Base-by-base conservation (phyloP, 2,888 invertebrate species). In the Pasiphila rectangulata region DNA sequence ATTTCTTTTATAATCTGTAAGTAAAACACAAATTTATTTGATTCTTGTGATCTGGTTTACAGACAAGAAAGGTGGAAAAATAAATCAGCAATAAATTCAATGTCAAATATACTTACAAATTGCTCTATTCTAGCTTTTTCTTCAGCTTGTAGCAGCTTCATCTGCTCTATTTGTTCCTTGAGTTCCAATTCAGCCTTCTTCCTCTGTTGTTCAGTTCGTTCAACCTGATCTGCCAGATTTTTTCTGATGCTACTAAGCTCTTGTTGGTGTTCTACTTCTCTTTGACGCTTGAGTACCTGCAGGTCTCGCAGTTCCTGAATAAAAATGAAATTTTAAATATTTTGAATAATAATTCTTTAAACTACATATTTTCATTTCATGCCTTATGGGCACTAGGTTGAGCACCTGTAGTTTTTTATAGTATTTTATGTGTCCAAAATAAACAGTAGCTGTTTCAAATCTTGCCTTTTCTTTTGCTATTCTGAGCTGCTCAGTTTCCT, bases 401-500 rank as follows among this genome's bases (percentile, higher is more conserved):
- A n/a, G n/a, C n/a, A n/a, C n/a, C n/a, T n/a, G n/a, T n/a, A n/a
- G n/a, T n/a, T n/a, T n/a, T n/a, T n/a, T n/a, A n/a, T n/a, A n/a
- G n/a, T n/a, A n/a, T n/a, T n/a, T n/a, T n/a, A n/a, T n/a, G n/a
- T n/a, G n/a, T n/a, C n/a, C n/a, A n/a, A n/a, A n/a, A n/a, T 23
- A 0, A 3, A 23, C 1, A 23, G 6, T 34, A 10, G 1, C 2
- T n/a, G n/a, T 1, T 13, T 29, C 20, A 27, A 30, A 27, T 47
- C 40, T 46, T 68, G 87, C 88, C 69, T 86, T 72, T 76, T 91
- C 79, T 70, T 90, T 80, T 58, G 86, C 69, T 58, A 78, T 21
- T 76, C 69, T 67, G 39, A 85, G 63, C 57, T 79, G 61, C 74
- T 90, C 81, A 60, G 85, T 73, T 74, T 88, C 73, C 30, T 65